phyloP scores from a whole-genome alignment of 2,113 vertebrate genomes.

The Kryptolebias marmoratus region DNA sequence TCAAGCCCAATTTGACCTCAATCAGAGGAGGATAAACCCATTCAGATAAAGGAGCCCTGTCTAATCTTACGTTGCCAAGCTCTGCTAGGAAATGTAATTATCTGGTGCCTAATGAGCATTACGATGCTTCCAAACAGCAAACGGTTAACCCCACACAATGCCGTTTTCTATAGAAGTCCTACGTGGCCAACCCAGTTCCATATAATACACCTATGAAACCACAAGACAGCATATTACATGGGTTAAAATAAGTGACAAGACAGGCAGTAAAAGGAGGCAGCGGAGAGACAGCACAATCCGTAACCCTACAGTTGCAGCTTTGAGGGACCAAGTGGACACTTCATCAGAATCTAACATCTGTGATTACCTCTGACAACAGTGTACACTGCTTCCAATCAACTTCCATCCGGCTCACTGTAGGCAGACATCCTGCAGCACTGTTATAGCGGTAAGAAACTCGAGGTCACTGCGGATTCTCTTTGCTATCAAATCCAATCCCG shows the following conservation, averaged over 20 bases:
- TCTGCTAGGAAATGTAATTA: neutral
- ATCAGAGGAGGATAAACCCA: neutral
- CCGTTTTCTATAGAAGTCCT: neutral
- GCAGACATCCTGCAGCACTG: neutral
- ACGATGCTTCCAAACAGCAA: neutral
- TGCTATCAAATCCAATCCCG: constrained; percentile 32
- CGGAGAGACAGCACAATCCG: neutral
- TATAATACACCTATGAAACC: neutral
- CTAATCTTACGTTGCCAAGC: neutral
- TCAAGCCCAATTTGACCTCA: constrained; percentile 1
- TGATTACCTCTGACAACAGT: constrained; percentile 16
- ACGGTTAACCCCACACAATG: neutral
- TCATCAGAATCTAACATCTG: constrained; percentile 27
- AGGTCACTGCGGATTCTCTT: neutral
- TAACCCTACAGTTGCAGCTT: constrained; percentile 2
- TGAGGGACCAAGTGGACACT: neutral
- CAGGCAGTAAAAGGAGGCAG: neutral
- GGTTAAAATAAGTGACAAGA: neutral
- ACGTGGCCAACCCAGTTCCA: neutral
- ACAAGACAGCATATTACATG: neutral
- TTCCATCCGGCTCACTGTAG: neutral
- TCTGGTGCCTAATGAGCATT: neutral
- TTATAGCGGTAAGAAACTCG: constrained; percentile 4
- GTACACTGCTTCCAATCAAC: constrained; percentile 22
- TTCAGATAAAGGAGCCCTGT: neutral